Evolutionary conservation across 2,888 invertebrate species (phyloP).

Genomic region (Drosophila nr. medialis): DNA sequence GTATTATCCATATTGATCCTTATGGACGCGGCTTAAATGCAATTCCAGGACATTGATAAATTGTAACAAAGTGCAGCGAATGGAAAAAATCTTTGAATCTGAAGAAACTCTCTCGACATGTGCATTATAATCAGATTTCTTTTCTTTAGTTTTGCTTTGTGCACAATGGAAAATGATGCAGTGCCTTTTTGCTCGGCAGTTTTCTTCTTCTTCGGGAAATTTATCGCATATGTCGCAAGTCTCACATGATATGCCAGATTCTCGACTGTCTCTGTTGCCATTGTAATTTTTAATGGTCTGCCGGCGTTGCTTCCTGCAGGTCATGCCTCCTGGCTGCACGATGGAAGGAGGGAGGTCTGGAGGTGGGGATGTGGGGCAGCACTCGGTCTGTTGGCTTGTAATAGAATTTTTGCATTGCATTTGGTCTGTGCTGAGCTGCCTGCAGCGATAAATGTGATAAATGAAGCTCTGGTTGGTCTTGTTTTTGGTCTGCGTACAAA

Average conservation of each 20-base stretch:
- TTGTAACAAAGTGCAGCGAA: slow-evolving; percentile 63
- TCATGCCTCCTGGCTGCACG: slow-evolving; percentile 33
- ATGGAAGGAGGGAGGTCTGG: not conserved
- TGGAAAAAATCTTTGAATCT: slow-evolving; percentile 47
- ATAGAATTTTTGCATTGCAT: slow-evolving; percentile 76
- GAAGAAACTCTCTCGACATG: slow-evolving; percentile 57
- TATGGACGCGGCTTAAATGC: slow-evolving; percentile 72
- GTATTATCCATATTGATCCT: slow-evolving; percentile 76
- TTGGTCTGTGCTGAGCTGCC: slow-evolving; percentile 50
- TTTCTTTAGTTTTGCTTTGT: slow-evolving; percentile 16
- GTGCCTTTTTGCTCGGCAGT: slow-evolving; percentile 62
- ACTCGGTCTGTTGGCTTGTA: slow-evolving; percentile 56
- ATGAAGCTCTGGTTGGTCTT: slow-evolving; percentile 64
- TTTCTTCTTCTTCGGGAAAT: slow-evolving; percentile 56
- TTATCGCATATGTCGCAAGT: slow-evolving; percentile 79
- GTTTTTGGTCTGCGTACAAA: slow-evolving; percentile 66
- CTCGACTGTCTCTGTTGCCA: slow-evolving; percentile 41
- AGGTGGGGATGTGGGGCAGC: not conserved
- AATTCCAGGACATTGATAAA: slow-evolving; percentile 71
- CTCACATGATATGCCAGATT: slow-evolving; percentile 75
- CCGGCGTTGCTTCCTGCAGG: slow-evolving; percentile 58
- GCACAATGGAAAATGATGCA: slow-evolving; percentile 67
- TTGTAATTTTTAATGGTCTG: slow-evolving; percentile 80
- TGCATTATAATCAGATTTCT: slow-evolving; percentile 55
- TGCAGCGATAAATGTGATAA: slow-evolving; percentile 77